Percentiles rank a stretch among this genome's conserved stretches.
phyloP scores from a whole-genome alignment of 30 jellyfish, hydroid and myxozoan genomes.

The Calvadosia cruxmelitensis region DNA sequence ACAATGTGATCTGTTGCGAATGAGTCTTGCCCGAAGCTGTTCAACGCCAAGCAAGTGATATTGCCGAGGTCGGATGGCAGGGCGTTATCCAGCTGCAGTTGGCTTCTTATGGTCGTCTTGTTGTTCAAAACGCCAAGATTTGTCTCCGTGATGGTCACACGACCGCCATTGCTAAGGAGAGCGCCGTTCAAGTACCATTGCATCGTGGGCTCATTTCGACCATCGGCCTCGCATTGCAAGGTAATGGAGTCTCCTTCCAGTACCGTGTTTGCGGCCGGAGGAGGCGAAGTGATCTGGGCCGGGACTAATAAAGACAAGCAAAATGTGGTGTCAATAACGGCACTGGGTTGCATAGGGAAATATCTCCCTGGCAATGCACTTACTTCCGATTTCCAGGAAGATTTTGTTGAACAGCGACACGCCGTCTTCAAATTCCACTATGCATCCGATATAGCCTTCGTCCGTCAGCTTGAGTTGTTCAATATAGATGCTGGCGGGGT shows the following conservation, averaged over 20 bases:
- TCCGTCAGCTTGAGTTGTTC: conserved; percentile 16
- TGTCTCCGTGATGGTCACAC: neutral
- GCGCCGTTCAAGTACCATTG: conserved; percentile 34
- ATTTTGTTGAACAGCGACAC: neutral
- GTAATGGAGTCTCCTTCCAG: conserved; percentile 19
- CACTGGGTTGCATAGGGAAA: neutral
- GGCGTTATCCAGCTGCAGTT: conserved; percentile 19
- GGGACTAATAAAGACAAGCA: conserved; percentile 14
- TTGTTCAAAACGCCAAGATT: conserved; percentile 8
- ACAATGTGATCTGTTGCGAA: conserved; percentile 14
- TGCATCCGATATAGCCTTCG: conserved; percentile 36
- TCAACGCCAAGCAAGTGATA: conserved; percentile 26
- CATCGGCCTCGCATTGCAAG: conserved; percentile 29
- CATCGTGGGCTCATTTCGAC: conserved; percentile 32
- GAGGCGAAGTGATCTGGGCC: conserved; percentile 28
- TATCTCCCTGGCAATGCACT: neutral
- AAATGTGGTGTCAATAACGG: neutral
- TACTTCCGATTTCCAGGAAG: conserved; percentile 27
- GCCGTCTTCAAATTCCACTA: conserved; percentile 35
- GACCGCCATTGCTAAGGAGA: conserved; percentile 6
- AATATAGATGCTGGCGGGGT: conserved; percentile 15
- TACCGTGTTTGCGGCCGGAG: conserved; percentile 19
- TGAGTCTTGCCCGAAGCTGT: conserved; percentile 12
- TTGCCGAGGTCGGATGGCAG: conserved; percentile 20
- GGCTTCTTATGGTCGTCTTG: conserved; percentile 17